Evolutionary conservation across 2,888 invertebrate genomes (phyloP), one percentile per base, ranked within the genome.

Genomic region (Argyresthia albistria): DNA sequence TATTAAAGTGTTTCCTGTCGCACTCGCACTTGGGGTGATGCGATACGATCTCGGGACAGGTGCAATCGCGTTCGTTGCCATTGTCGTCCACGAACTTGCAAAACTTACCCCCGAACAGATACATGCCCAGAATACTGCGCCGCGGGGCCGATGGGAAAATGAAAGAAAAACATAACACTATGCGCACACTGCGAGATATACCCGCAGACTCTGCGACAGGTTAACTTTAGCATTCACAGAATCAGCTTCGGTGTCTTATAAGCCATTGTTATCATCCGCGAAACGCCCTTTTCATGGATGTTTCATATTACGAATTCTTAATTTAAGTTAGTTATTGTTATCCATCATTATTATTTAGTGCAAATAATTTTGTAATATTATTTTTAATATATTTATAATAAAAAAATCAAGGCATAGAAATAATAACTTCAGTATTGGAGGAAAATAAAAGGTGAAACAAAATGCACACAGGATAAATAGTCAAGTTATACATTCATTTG

Each of bases 31-130:
- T 90, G 80, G 94, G 93, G 89, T 94, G 93, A 84, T 93, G 93
- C 82, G 94, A 93, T 82, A 94, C 91, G 89, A 95, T 95, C 91
- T 96, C 95, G 78, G 93, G 92, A 91, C 97, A 98, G 87, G 94
- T 94, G 90, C 98, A 98, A 89, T 95, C 95, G 81, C 93, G 92
- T 88, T 92, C 92, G 83, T 88, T 88, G 86, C 93, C 93, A 79
- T 90, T 90, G 82, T 94, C 94, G 89, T 96, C 95, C 89, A 93
- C 91, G 92, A 93, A 95, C 93, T 96, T 96, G 95, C 97, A 97
- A 96, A 98, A 97, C 94, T 97, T 97, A 94, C 97, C 97, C 90
- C 97, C 97, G 92, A 98, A 98, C 90, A 98, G 95, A 92, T 97
- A 97, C 97, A 97, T 98, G 91, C 98, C 98, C 92, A 98, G 95